These are phyloP conservation scores for Distichodus sexfasciatus DNA, from an alignment of 2,797 vertebrate genomes.

Conservation along the genomic window DNA sequence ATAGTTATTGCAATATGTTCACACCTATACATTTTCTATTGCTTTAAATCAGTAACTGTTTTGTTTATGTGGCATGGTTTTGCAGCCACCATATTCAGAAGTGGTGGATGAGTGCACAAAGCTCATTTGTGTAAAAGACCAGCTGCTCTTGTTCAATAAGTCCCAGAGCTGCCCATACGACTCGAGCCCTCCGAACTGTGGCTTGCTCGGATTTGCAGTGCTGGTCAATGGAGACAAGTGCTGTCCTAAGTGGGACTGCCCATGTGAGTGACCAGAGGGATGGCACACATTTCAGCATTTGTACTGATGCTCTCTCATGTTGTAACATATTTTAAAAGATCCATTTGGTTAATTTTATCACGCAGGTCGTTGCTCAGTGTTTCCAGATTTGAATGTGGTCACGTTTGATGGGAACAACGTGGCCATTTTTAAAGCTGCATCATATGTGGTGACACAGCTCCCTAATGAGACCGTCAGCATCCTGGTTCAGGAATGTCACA, in stretches of 20 bases:
- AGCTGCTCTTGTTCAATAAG: slow-evolving; percentile 89
- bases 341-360: background rate
- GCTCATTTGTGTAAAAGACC: slow-evolving; percentile 89
- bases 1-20: too few relatives aligned
- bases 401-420: slow-evolving; percentile 90
- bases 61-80: slow-evolving; percentile 7
- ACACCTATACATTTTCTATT: too few relatives aligned
- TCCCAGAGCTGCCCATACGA: slow-evolving; percentile 87
- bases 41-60: background rate
- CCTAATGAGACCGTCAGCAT: slow-evolving; percentile 83
- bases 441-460: slow-evolving; percentile 83
- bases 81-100: slow-evolving; percentile 79
- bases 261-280: slow-evolving; percentile 80
- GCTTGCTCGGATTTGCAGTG: slow-evolving; percentile 86
- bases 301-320: background rate
- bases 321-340: background rate
- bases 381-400: slow-evolving; percentile 90
- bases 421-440: slow-evolving; percentile 88
- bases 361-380: slow-evolving; percentile 91
- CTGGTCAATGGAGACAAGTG: slow-evolving; percentile 90
- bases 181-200: slow-evolving; percentile 82
- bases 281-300: background rate
- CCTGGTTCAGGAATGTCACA: slow-evolving; percentile 81
- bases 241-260: slow-evolving; percentile 94
- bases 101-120: slow-evolving; percentile 85